A percentile compares a stretch with the other conserved stretches of the same genome.
These are phyloP conservation scores for Lumbricus terrestris DNA, from an alignment of 2,888 invertebrate species.

Conservation along the genomic window DNA sequence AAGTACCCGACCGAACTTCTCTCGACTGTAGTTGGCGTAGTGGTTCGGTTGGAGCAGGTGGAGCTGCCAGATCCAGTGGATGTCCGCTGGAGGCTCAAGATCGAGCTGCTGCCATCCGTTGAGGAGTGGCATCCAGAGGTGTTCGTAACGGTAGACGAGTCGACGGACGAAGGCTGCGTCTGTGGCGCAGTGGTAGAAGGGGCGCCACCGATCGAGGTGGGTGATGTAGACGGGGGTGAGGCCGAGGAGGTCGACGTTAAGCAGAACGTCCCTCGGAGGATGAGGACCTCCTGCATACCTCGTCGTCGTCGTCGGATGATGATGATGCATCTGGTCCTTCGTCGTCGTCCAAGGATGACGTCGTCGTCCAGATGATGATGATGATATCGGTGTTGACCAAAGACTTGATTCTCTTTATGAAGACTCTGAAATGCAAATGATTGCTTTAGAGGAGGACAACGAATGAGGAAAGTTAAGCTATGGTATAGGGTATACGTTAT, in stretches of 20 bases:
- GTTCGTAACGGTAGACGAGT: conserved; percentile 57
- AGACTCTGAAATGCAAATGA: not conserved
- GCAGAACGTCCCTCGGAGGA: conserved; percentile 8
- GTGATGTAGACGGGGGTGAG: conserved; percentile 29
- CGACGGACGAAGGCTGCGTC: conserved; percentile 14
- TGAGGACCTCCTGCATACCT: not conserved
- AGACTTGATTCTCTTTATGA: not conserved
- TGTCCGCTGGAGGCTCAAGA: conserved; percentile 61
- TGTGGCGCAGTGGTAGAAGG: not conserved
- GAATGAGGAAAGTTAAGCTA: too few relatives aligned
- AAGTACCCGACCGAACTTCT: conserved; percentile 29
- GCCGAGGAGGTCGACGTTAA: conserved; percentile 30
- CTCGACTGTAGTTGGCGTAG: conserved; percentile 43
- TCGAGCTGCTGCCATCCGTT: conserved; percentile 43
- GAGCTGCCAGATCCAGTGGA: conserved; percentile 63
- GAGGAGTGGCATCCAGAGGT: conserved; percentile 61
- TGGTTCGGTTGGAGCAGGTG: conserved; percentile 54
- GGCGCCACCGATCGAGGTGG: conserved; percentile 26
- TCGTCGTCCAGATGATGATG: too few relatives aligned
- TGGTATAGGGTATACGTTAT: too few relatives aligned
- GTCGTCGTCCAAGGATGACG: not conserved
- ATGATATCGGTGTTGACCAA: not conserved
- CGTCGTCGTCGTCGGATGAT: too few relatives aligned
- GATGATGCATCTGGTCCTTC: not conserved
- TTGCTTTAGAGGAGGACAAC: not conserved